Base-by-base conservation (phyloP, 2,888 invertebrate genomes). In the Euproctis similis region DNA sequence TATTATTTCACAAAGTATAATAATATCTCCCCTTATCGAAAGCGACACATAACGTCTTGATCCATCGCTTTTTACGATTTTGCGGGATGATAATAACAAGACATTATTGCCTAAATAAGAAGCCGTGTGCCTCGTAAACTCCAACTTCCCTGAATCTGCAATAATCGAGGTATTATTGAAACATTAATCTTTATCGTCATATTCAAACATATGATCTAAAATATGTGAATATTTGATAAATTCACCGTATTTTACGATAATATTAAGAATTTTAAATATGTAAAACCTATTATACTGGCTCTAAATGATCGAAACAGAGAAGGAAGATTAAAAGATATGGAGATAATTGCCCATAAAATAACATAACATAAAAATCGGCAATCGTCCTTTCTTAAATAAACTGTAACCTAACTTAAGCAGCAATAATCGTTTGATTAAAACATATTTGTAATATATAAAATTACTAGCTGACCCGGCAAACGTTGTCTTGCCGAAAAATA, bases 101-200 rank as follows among this genome's bases (percentile, higher is more conserved):
- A 63, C 61, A 70, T 76, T 72, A 75, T 74, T 71, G 57, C 68
- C 64, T 63, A 68, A 76, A 71, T 75, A 73, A 71, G 69, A 59
- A 69, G 60, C 65, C 61, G 64, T 64, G 61, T 64, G 66, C 60
- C 59, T 62, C 74, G 66, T 78, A 80, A 78, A 80, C 67, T 59
- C 67, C 67, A 64, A 75, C 66, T 71, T 72, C 64, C 67, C 61
- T 58, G 69, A 77, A 78, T 76, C 75, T 74, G 66, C 68, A 70
- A 75, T 77, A 73, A 76, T 75, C 75, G 75, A 74, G 76, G 74
- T 71, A 72, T 78, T 77, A 78, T 78, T 70, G 73, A 61, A 60
- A 57, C 59, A 69, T 78, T 78, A 80, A 77, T 78, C 75, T 75
- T 73, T 78, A 78, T 77, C 71, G 52, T 57, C 59, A 52, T 62